Base-by-base conservation (phyloP, 2,888 invertebrate genomes). In the Taphrorychus bicolor region DNA sequence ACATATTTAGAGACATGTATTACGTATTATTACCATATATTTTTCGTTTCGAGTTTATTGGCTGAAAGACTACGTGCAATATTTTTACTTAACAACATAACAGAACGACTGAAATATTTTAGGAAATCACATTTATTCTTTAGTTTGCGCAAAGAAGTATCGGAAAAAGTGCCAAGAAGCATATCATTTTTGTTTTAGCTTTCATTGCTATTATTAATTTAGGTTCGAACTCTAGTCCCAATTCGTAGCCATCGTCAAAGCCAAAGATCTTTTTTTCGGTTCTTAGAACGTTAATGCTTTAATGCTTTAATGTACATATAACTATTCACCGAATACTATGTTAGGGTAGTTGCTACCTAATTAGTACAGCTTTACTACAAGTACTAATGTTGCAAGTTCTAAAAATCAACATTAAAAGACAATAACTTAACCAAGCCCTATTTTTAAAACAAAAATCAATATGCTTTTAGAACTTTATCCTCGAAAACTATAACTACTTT, bases 31-130 rank as follows among this genome's bases (percentile, higher is more conserved):
- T 14, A 18, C 73, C 68, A 66, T 73, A 69, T 69, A 71, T 73
- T 72, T 70, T 69, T 68, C 69, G 72, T 72, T n/a, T n/a, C 70
- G 74, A 76, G 73, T 72, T 73, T 77, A 79, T 82, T 76, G 79
- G 81, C 82, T 81, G 79, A 81, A 79, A 81, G 78, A 80, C 73
- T 77, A 80, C 80, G 82, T 82, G 82, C 82, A 82, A 82, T 82
- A 82, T 82, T 78, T 80, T 79, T 80, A 79, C 78, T n/a, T n/a
- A n/a, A n/a, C n/a, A n/a, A n/a, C n/a, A n/a, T n/a, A n/a, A 77
- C 78, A 77, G 79, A 80, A 78, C 76, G 82, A 82, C 82, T 82
- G 81, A 81, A 77, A 78, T 75, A 76, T 77, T 73, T 78, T 76
- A 73, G 73, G 73, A 73, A 74, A 70, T 72, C 72, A 75, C 71